These are phyloP conservation scores for Cebus imitator DNA, from an alignment of 2,113 vertebrate genomes.

Conservation along the genomic window DNA sequence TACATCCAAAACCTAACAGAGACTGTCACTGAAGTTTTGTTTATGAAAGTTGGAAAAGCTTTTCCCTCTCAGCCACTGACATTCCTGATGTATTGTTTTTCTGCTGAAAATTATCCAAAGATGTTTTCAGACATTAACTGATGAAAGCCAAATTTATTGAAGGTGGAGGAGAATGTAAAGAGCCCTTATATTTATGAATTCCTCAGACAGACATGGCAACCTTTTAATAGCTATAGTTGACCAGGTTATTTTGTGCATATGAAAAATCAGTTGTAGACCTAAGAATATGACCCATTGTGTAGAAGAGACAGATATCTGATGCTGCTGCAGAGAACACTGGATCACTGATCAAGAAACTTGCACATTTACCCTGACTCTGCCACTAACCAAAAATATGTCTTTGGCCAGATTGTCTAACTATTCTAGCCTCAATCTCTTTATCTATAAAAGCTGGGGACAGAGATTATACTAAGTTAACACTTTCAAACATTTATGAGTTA, in stretches of 20 bases:
- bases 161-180: constrained; percentile 37
- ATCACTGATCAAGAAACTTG: not conserved
- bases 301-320: not conserved
- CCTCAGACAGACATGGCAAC: constrained; percentile 24
- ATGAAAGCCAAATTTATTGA: constrained; percentile 66
- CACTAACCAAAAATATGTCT: not conserved
- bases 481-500: not conserved
- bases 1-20: constrained; percentile 76
- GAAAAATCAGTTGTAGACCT: not conserved
- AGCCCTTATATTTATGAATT: constrained; percentile 45
- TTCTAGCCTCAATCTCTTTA: not conserved
- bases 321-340: not conserved
- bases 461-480: not conserved
- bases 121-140: constrained; percentile 78
- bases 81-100: constrained; percentile 85
- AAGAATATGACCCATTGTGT: not conserved
- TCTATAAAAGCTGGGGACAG: not conserved
- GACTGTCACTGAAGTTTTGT: constrained; percentile 82
- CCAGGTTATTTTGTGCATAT: constrained; percentile 3
- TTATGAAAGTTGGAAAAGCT: constrained; percentile 82
- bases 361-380: not conserved
- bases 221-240: constrained; percentile 10
- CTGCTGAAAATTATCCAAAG: constrained; percentile 86
- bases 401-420: not conserved
- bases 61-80: constrained; percentile 75